A percentile compares a stretch with the other conserved stretches of the same genome.
These are phyloP conservation scores for Phrynosoma blainvillii DNA, from an alignment of 2,113 vertebrate genomes.

Conservation along the genomic window DNA sequence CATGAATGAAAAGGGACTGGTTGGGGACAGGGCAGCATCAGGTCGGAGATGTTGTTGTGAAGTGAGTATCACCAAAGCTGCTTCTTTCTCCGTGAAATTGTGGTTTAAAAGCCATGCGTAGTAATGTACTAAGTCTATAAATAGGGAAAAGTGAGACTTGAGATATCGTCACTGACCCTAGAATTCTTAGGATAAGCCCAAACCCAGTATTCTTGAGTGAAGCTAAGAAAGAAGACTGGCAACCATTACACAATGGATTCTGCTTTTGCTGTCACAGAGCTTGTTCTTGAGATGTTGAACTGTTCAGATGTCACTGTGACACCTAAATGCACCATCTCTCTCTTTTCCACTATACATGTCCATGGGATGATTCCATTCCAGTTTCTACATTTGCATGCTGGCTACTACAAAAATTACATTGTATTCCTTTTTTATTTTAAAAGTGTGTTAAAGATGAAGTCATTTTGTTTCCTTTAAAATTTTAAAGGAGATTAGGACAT, in stretches of 20 bases:
- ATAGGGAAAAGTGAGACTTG: not conserved
- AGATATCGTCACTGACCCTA: not conserved
- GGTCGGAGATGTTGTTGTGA: no score
- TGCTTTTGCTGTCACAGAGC: not conserved
- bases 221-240: no score
- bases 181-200: not conserved
- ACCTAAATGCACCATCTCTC: not conserved
- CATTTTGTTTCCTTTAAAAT: slow-evolving; percentile 61
- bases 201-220: no score
- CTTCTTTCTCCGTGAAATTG: no score
- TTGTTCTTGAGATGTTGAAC: not conserved
- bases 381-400: not conserved
- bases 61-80: no score
- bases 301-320: not conserved
- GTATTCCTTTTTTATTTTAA: slow-evolving; percentile 59
- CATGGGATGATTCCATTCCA: not conserved
- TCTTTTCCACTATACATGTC: not conserved
- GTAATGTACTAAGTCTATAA: not conserved
- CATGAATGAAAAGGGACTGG: no score
- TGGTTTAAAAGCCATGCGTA: no score
- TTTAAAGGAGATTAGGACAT: slow-evolving; percentile 59
- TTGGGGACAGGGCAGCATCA: no score
- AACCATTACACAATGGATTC: not conserved
- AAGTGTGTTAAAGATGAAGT: slow-evolving; percentile 66
- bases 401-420: not conserved